Percentiles rank a stretch among this genome's conserved stretches.
Evolutionary conservation across 2,113 vertebrate genomes (phyloP).

Genomic region (Galeopterus variegatus): DNA sequence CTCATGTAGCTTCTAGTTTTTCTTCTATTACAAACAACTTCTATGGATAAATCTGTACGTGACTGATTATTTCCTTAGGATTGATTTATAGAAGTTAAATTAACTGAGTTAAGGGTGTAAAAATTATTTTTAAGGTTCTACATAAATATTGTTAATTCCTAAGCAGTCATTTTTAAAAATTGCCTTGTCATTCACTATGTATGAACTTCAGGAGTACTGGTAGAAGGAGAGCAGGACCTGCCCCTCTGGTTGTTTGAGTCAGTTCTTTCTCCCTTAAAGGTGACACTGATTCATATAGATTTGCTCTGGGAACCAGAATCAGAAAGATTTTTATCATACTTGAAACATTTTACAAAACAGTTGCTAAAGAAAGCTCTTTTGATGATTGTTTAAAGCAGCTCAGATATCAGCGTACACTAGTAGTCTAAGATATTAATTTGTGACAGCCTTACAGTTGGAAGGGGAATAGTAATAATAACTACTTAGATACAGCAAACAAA

Average conservation of each 20-base stretch:
- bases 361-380: conserved; percentile 39
- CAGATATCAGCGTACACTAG: background rate
- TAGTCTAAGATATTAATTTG: background rate
- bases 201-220: background rate
- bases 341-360: background rate
- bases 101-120: conserved; percentile 23
- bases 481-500: background rate
- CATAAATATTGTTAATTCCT: conserved; percentile 14
- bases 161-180: conserved; percentile 8
- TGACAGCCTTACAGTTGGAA: background rate
- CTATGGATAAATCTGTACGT: background rate
- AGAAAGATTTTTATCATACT: conserved; percentile 25
- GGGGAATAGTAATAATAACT: background rate
- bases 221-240: background rate
- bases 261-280: background rate
- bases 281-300: background rate
- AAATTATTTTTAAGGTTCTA: conserved; percentile 59
- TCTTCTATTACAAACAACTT: background rate
- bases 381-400: conserved; percentile 10
- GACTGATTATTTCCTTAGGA: background rate
- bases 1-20: conserved; percentile 4
- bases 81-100: conserved; percentile 38
- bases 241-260: background rate
- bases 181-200: background rate
- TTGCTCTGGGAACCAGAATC: conserved; percentile 2